Percentiles rank a stretch among this genome's conserved stretches.
Conservation (phyloP, 2,113 vertebrate species). For the Petaurus breviceps region DNA sequence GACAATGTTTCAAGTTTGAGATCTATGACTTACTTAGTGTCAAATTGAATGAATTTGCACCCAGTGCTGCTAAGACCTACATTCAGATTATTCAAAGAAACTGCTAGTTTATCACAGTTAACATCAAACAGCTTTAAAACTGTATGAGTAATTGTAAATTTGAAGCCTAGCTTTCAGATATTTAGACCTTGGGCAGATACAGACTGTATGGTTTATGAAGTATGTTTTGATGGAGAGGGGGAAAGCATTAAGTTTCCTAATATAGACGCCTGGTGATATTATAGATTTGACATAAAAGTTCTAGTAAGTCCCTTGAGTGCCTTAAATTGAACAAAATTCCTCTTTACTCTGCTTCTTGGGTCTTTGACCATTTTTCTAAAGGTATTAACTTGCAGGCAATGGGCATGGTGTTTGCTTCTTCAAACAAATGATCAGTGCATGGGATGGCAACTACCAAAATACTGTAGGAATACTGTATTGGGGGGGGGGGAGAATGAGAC, state of each 20-base stretch:
- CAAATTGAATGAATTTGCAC: constrained; percentile 73
- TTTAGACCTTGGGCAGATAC: constrained; percentile 63
- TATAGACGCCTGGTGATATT: background rate
- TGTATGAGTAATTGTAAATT: constrained; percentile 61
- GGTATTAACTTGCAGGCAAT: too few relatives aligned
- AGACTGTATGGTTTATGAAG: constrained; percentile 54
- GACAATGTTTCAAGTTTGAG: constrained; percentile 56
- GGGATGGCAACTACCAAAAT: too few relatives aligned
- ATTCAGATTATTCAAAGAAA: constrained; percentile 64
- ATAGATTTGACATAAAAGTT: too few relatives aligned
- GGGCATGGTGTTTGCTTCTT: too few relatives aligned
- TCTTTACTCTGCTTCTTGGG: too few relatives aligned
- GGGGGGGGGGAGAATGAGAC: too few relatives aligned
- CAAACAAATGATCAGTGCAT: too few relatives aligned
- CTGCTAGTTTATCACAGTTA: constrained; percentile 66
- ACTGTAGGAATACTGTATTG: too few relatives aligned
- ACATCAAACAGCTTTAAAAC: constrained; percentile 58
- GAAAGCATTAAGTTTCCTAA: constrained; percentile 40
- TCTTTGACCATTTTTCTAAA: too few relatives aligned
- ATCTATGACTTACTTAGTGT: constrained; percentile 68
- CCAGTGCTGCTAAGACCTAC: constrained; percentile 45
- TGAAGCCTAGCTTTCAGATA: constrained; percentile 56
- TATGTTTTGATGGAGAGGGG: constrained; percentile 35
- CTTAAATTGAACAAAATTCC: too few relatives aligned
- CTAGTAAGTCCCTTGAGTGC: too few relatives aligned